Base-by-base conservation (phyloP, 2,888 invertebrate genomes). In the Agriopis aurantiaria region DNA sequence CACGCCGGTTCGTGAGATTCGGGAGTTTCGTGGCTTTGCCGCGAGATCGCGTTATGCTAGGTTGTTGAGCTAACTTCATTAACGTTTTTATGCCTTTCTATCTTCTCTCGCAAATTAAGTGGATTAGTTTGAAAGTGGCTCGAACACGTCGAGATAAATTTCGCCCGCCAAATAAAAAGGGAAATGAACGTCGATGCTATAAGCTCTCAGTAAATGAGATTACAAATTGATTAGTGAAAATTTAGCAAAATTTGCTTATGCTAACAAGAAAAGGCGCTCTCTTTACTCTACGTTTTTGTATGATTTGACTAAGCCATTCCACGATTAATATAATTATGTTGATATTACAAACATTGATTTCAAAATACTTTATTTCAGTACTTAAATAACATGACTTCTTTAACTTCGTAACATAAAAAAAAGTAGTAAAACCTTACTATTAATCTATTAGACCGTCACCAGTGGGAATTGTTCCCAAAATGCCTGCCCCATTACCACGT, bases 121-220 rank as follows among this genome's bases (percentile, higher is more conserved):
- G 76, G 76, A 78, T 80, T 78, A 79, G 76, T 84, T 83, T 67
- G 73, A 76, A 79, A 77, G 73, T 75, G 73, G 65, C 61, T 69
- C 71, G 69, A 78, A 74, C 78, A 80, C 77, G 75, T 80, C 72
- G 64, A 60, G 72, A 76, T 79, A 78, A 80, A 66, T 70, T 62
- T 65, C n/a, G 61, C 65, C 51, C 14, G 61, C 65, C 56, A 62
- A 69, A 69, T 69, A 66, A 69, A 69, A 65, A 57, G 52, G 57
- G 11, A 62, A 69, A 65, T 57, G 56, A 65, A 61, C 61, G 57
- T 60, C 40, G 57, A 65, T 48, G 52, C 52, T 56, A 65, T 61
- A 56, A 62, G 61, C 57, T 61, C 51, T 57, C 40, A 41, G 55
- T 40, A 51, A 64, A 69, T 60, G 49, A 46, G 56, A 64, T 64